phyloP scores from a whole-genome alignment of 2,797 vertebrate species.

The Pseudochaenichthys georgianus region DNA sequence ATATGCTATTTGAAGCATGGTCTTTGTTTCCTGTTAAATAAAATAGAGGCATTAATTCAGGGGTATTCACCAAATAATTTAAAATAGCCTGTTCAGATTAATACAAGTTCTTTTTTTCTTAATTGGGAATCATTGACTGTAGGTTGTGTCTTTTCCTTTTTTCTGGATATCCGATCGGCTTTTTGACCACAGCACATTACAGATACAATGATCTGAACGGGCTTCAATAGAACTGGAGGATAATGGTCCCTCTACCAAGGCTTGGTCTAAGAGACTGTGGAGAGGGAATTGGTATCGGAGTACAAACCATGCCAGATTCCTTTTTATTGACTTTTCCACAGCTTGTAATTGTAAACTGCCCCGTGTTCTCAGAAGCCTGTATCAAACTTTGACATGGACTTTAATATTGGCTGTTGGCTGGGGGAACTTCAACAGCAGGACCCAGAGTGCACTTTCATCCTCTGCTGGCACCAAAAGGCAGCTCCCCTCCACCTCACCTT shows the following conservation, averaged over 20 bases:
- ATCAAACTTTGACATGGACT: conserved; percentile 58
- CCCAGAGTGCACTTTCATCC: conserved; percentile 44
- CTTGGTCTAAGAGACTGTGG: conserved; percentile 10
- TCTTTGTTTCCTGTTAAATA: conserved; percentile 28
- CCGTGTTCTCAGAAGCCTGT: conserved; percentile 51
- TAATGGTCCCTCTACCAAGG: conserved; percentile 5
- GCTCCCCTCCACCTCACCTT: conserved; percentile 11
- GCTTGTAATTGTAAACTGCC: conserved; percentile 55
- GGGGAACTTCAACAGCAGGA: conserved; percentile 29
- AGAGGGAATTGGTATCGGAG: conserved; percentile 9
- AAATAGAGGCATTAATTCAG: background rate
- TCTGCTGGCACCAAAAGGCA: conserved; percentile 26
- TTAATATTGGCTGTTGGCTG: conserved; percentile 36
- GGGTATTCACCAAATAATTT: background rate
- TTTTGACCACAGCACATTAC: background rate
- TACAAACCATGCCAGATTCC: conserved; percentile 50
- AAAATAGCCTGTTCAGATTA: conserved; percentile 4
- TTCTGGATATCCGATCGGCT: background rate
- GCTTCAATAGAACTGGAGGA: conserved; percentile 5
- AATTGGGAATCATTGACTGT: background rate
- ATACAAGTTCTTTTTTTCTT: background rate
- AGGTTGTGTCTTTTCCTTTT: no score
- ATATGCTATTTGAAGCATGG: conserved; percentile 14
- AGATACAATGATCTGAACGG: background rate
- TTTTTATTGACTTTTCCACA: conserved; percentile 65